Conservation (phyloP, 2,888 invertebrate genomes). For the Diachrysia chrysitis region DNA sequence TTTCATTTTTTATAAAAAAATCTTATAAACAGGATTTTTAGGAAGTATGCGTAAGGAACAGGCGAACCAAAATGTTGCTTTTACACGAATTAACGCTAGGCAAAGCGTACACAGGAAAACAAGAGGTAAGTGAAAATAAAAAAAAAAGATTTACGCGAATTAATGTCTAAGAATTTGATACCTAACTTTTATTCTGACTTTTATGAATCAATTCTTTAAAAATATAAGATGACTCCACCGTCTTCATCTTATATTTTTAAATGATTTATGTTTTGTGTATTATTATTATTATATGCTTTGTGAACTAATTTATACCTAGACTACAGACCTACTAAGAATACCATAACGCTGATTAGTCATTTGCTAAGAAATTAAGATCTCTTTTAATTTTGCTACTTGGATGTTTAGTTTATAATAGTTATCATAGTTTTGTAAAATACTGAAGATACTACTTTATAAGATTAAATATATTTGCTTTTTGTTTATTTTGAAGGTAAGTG, state of each 20-base stretch:
- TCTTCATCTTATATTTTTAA: conserved; percentile 3
- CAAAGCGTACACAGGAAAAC: not conserved
- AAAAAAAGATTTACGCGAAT: not conserved
- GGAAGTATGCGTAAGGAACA: not conserved
- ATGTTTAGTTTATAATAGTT: not conserved
- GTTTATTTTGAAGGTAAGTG: not conserved
- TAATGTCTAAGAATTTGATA: not conserved
- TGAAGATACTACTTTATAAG: not conserved
- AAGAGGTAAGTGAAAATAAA: conserved; percentile 2
- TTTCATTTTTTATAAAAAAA: not conserved
- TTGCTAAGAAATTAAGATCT: conserved; percentile 1
- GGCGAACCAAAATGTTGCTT: not conserved
- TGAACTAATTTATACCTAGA: not conserved
- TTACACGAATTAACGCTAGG: not conserved
- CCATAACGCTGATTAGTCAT: not conserved
- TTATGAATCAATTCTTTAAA: not conserved
- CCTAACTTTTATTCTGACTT: not conserved
- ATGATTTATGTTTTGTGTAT: not conserved
- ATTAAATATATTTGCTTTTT: not conserved
- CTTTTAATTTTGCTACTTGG: not conserved
- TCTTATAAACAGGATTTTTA: not conserved
- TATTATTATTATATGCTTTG: not conserved
- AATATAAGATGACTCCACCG: not conserved
- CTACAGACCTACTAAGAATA: not conserved
- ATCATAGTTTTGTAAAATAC: conserved; percentile 1